Percentiles rank a stretch among this genome's conserved stretches.
Conservation (phyloP, 2,888 invertebrate species). For the Amphipoea oculea region DNA sequence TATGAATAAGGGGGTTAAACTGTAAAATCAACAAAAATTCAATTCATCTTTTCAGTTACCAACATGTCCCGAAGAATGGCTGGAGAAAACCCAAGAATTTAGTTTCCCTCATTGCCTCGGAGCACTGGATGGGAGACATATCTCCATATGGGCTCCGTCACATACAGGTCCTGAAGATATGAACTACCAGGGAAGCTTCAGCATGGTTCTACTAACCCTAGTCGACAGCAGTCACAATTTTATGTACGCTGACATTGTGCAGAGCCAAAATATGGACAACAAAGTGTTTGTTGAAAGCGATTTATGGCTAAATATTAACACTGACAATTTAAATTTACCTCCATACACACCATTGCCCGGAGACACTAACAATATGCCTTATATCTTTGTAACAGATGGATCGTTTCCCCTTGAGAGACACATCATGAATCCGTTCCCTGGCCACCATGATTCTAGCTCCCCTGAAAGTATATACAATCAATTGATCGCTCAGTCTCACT, state of each 20-base stretch:
- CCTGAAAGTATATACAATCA: conserved; percentile 39
- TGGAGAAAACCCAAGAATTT: conserved; percentile 32
- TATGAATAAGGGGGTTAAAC: no score
- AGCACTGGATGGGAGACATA: conserved; percentile 49
- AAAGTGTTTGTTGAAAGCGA: conserved; percentile 44
- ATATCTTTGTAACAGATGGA: conserved; percentile 37
- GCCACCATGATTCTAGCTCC: conserved; percentile 2
- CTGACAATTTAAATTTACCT: conserved; percentile 39
- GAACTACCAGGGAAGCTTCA: conserved; percentile 46
- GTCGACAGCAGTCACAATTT: conserved; percentile 33
- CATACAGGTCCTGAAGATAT: conserved; percentile 41
- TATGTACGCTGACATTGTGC: conserved; percentile 40
- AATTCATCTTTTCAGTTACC: conserved; percentile 41
- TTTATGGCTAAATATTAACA: conserved; percentile 46
- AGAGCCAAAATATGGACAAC: conserved; percentile 38
- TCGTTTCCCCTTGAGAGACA: conserved; percentile 25
- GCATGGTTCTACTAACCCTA: conserved; percentile 38
- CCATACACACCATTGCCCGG: neutral
- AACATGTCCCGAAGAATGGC: conserved; percentile 40
- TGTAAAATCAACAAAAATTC: neutral
- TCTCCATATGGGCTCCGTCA: conserved; percentile 37
- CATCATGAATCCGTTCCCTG: conserved; percentile 31
- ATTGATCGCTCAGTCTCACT: conserved; percentile 24
- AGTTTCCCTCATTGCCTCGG: conserved; percentile 49
- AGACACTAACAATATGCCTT: conserved; percentile 29